phyloP scores from a whole-genome alignment of 2,797 vertebrate genomes.

The Bucorvus abyssinicus region DNA sequence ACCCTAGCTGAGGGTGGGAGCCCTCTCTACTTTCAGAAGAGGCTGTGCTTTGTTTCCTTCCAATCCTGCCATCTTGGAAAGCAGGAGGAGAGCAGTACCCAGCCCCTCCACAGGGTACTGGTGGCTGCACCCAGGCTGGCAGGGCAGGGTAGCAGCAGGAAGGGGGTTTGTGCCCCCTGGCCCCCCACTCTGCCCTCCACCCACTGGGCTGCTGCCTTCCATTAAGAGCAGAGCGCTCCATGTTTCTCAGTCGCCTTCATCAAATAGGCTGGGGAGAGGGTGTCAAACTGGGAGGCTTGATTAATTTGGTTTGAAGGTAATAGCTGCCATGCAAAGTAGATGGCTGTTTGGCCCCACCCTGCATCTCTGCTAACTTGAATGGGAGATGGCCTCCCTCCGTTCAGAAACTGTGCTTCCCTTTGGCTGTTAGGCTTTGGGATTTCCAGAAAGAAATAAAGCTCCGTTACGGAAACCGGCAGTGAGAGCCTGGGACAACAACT shows the following conservation, averaged over 20 bases:
- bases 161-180: not conserved
- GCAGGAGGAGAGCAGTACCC: not conserved
- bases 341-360: not conserved
- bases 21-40: not conserved
- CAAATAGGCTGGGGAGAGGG: not conserved
- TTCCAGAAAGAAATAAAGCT: not conserved
- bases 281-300: not conserved
- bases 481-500: not conserved
- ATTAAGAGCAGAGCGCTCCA: not conserved
- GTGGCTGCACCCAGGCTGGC: accelerated
- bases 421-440: not conserved
- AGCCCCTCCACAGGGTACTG: accelerated
- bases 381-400: not conserved
- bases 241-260: not conserved
- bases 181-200: accelerated
- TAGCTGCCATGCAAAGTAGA: not conserved
- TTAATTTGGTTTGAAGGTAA: not conserved
- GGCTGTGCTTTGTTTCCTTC: not conserved
- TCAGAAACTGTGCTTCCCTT: not conserved
- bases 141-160: not conserved
- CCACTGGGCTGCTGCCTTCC: not conserved
- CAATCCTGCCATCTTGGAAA: accelerated
- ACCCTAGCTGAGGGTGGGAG: not conserved
- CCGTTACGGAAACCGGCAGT: not conserved
- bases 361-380: not conserved